Base-by-base conservation (phyloP, 1,140 invertebrate genomes). In the Protaetia brevitarsis region DNA sequence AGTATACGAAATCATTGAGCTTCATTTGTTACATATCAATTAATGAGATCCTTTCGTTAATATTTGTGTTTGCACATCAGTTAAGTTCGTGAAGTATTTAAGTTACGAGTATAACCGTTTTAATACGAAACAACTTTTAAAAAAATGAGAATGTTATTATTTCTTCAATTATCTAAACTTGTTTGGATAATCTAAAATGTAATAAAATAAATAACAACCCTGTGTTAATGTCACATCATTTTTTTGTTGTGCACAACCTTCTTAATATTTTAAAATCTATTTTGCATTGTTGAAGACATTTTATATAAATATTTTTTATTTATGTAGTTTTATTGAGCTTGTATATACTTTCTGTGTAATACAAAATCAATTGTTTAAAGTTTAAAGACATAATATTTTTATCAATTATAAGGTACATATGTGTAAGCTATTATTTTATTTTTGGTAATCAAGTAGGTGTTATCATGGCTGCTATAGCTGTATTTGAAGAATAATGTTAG, bases 281-380 rank as follows among this genome's bases (percentile, higher is more conserved):
- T 72, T 72, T 72, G 71, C 71, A 73, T 74, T 74, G 71, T 74
- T 72, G 70, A 71, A 74, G 71, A 71, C 73, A 74, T 62, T 70
- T 64, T 61, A 70, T 67, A 72, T 68, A 62, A 41, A n/a, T n/a
- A n/a, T n/a, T n/a, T n/a, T n/a, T 64, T 51, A 65, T 67, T 60
- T 34, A 31, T 31, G 29, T 26, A 61, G 16, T 30, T 60, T n/a
- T n/a, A 66, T 73, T 74, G 72, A 74, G 71, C 71, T 58, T n/a
- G 68, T 63, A 72, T 31, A 30, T 28, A n/a, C n/a, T n/a, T n/a
- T 59, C 37, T 61, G 65, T 65, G 36, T 30, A 64, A 59, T 65
- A 66, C 41, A 66, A 70, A 34, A 36, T 57, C 61, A 65, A 56
- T 27, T 16, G 60, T 29, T 34, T 67, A 45, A n/a, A 27, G 41